These are phyloP conservation scores for Eumacrocentrus americanus DNA, from an alignment of 2,888 invertebrate genomes.

Conservation along the genomic window DNA sequence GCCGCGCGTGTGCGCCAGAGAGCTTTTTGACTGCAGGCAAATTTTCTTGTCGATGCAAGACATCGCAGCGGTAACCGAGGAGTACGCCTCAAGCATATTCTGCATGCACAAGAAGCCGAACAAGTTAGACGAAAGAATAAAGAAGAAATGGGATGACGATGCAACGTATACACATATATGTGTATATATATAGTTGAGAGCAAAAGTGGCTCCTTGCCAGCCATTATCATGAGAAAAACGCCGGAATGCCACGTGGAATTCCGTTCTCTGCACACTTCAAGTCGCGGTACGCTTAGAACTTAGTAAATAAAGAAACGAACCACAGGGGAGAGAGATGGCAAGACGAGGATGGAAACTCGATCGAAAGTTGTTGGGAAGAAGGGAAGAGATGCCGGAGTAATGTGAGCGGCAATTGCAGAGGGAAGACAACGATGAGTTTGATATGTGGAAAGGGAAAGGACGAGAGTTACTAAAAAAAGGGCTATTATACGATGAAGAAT, in stretches of 20 bases:
- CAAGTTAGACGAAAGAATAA: background rate
- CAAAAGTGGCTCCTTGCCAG: constrained; percentile 39
- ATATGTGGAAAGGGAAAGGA: constrained; percentile 12
- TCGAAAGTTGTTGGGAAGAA: constrained; percentile 22
- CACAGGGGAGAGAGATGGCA: background rate
- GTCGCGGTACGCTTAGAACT: constrained; percentile 44
- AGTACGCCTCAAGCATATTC: too few species aligned
- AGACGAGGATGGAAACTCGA: constrained; percentile 20
- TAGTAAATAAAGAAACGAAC: constrained; percentile 40
- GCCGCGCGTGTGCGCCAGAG: background rate
- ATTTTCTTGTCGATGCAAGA: constrained; percentile 48
- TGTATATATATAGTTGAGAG: constrained; percentile 30
- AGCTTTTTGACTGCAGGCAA: constrained; percentile 37
- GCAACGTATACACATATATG: constrained; percentile 29
- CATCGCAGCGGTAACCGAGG: constrained; percentile 14
- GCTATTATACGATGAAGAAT: constrained; percentile 14
- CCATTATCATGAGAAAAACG: constrained; percentile 48
- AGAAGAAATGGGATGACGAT: constrained; percentile 25
- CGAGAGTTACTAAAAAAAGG: background rate
- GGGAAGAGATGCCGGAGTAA: constrained; percentile 21
- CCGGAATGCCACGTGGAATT: constrained; percentile 46
- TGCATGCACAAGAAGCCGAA: background rate
- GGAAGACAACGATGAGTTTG: constrained; percentile 4
- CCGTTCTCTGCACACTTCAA: constrained; percentile 32
- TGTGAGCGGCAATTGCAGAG: constrained; percentile 12